Base-by-base conservation (phyloP, 2,888 invertebrate species). In the Plagodis dolabraria region DNA sequence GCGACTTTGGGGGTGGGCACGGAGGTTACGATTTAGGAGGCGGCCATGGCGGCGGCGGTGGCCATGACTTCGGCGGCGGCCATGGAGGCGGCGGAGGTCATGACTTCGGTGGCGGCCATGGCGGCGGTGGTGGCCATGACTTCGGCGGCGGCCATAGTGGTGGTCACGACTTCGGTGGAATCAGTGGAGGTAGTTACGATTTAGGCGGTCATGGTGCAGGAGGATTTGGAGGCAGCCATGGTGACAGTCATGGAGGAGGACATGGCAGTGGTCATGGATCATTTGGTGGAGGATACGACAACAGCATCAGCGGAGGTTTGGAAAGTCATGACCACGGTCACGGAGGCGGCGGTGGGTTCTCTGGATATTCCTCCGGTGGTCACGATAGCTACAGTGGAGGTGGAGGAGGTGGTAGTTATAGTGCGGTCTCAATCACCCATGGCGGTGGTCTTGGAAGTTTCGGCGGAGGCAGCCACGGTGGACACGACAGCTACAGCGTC, bases 201-300 rank as follows among this genome's bases (percentile, higher is more conserved):
- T 59, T 60, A 7, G 89, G 90, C 36, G 74, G 75, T 62, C 80
- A 75, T 46, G 85, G 78, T 8, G 69, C 67, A 9, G 67, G 70
- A 7, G 65, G 71, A 50, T 54, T 67, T 8, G 50, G 60, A 43
- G 70, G 71, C 35, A 63, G 75, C 34, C 65, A 68, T n/a, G 74
- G 75, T 6, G 81, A 77, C 22, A 78, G 77, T 11, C 61, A 66
- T 33, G 78, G 60, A 51, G 69, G 70, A 34, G 63, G 74, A 60
- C 82, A 77, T 35, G 86, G 80, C 7, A 82, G 82, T 8, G 80
- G 77, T 35, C 94, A 94, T 95, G 72, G 71, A 11, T 73, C 74
- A 6, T 53, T 67, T 10, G 61, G 71, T 6, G 73, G 72, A n/a
- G 70, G 71, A n/a, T 64, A 68, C 48, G 68, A 67, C 22, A 65